Evolutionary conservation across 2,797 vertebrate genomes (phyloP).

Genomic region (Gouania willdenowi): DNA sequence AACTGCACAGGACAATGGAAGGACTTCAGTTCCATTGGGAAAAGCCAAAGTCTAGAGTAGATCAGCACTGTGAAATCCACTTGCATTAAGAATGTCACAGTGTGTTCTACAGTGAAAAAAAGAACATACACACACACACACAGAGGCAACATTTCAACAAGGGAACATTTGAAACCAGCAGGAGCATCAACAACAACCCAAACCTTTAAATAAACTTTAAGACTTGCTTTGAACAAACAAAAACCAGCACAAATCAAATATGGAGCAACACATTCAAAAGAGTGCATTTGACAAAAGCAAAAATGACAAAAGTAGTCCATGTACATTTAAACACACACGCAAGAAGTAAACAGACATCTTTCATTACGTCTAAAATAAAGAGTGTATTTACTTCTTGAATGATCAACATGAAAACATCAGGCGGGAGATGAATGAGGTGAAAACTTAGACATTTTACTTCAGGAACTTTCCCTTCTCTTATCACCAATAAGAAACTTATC

Average conservation of each 20-base stretch:
- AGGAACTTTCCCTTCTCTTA: too few species aligned
- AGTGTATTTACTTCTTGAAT: too few species aligned
- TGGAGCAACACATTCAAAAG: constrained; percentile 64
- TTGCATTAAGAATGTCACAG: background rate
- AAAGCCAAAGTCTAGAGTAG: constrained; percentile 6
- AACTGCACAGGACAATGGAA: constrained; percentile 14
- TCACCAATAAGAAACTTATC: too few species aligned
- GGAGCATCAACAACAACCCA: constrained; percentile 15
- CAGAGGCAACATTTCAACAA: constrained; percentile 1
- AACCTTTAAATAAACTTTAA: constrained; percentile 31
- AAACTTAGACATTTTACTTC: too few species aligned
- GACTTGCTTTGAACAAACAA: constrained; percentile 30
- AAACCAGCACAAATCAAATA: background rate
- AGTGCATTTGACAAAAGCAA: constrained; percentile 76
- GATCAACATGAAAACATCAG: too few species aligned
- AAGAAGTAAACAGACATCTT: too few species aligned
- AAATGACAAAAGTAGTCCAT: constrained; percentile 76
- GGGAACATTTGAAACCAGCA: constrained; percentile 1
- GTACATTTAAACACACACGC: constrained; percentile 88
- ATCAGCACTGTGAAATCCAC: constrained; percentile 24
- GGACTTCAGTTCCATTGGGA: constrained; percentile 1
- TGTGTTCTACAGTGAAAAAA: constrained; percentile 5
- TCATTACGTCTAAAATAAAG: too few species aligned
- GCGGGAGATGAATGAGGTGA: too few species aligned
- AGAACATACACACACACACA: too few species aligned